Conservation (phyloP, 2,113 vertebrate species). For the Aegotheles bennettii region DNA sequence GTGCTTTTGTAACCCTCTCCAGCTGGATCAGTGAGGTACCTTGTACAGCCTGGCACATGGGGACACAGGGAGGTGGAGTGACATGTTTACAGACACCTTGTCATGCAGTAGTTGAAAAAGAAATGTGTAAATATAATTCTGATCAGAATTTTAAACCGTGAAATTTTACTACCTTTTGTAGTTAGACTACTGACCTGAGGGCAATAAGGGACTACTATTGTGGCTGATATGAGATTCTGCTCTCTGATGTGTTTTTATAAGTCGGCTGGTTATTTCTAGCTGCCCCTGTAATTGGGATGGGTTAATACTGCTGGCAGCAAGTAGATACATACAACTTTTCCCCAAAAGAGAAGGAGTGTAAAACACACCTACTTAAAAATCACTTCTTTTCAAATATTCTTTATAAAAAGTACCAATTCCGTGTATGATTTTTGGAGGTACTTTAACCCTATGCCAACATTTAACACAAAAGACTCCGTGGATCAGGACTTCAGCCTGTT, state of each 20-base stretch:
- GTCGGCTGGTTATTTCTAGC: not conserved
- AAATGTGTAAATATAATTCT: not conserved
- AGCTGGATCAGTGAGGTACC: not conserved
- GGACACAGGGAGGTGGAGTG: not conserved
- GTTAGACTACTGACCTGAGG: not conserved
- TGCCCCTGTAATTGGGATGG: not conserved
- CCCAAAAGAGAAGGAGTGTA: not conserved
- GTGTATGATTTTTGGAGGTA: not conserved
- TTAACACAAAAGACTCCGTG: not conserved
- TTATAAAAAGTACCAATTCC: not conserved
- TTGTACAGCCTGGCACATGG: not conserved
- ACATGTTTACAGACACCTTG: not conserved
- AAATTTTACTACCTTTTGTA: not conserved
- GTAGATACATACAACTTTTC: not conserved
- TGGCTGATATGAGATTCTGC: not conserved
- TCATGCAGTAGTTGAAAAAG: not conserved
- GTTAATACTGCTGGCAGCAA: not conserved
- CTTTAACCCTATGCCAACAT: not conserved
- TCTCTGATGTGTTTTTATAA: not conserved
- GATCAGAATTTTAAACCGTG: not conserved
- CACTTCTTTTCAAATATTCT: not conserved
- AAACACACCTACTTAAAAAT: not conserved
- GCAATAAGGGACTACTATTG: not conserved
- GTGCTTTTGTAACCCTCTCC: not conserved
- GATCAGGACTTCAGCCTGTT: not conserved